Conservation (phyloP, 2,797 vertebrate genomes). For the Malacoraja senta region DNA sequence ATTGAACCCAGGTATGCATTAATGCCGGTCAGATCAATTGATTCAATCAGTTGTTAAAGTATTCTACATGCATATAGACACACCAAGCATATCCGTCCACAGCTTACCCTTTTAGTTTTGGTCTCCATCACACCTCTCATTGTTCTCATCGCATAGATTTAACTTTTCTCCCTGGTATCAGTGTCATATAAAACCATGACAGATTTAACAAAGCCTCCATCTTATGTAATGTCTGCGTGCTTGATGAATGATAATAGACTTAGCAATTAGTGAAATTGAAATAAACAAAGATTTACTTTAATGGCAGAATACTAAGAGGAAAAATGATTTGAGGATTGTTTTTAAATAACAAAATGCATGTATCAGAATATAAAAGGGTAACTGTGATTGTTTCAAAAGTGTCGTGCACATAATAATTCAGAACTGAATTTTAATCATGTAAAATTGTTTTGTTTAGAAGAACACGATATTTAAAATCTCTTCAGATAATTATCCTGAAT, state of each 20-base stretch:
- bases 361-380: too few species aligned
- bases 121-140: background rate
- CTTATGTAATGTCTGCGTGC: background rate
- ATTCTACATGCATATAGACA: too few species aligned
- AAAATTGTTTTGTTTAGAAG: background rate
- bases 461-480: background rate
- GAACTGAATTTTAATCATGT: background rate
- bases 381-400: background rate
- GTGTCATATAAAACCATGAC: background rate
- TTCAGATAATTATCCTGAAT: background rate
- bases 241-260: background rate
- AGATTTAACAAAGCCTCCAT: background rate
- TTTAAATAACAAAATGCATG: too few species aligned
- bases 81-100: too few species aligned
- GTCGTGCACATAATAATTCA: background rate
- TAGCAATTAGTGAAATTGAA: background rate
- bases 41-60: too few species aligned
- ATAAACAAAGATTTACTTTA: conserved; percentile 6
- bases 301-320: background rate
- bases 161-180: background rate
- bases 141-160: background rate
- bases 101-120: too few species aligned
- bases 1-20: too few species aligned
- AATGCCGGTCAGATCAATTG: too few species aligned
- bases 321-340: background rate